A percentile compares a stretch with the other conserved stretches of the same genome.
Evolutionary conservation across 2,113 vertebrate species (phyloP).

Genomic region (Sitta europaea): DNA sequence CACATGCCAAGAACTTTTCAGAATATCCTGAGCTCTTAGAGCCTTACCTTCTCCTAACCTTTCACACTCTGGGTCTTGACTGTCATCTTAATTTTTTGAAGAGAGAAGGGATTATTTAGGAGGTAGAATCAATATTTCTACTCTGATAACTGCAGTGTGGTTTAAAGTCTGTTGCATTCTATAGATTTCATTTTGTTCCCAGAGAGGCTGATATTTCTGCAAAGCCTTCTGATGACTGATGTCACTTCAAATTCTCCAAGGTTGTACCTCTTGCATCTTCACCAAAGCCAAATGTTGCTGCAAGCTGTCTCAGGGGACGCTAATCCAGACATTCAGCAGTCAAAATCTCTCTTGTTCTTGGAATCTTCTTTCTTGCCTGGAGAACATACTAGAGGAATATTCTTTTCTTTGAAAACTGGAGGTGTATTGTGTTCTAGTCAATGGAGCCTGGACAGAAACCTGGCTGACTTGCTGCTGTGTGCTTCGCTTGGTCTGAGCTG

Average conservation of each 20-base stretch:
- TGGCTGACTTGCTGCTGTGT: background rate
- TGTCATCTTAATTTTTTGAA: background rate
- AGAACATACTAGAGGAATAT: background rate
- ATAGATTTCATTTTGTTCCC: background rate
- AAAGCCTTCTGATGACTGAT: background rate
- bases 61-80: background rate
- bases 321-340: background rate
- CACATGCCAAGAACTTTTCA: background rate
- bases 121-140: background rate
- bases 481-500: background rate
- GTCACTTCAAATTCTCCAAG: background rate
- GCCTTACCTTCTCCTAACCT: background rate
- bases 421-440: background rate
- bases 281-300: background rate
- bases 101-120: background rate
- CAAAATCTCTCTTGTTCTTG: background rate
- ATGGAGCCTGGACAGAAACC: background rate
- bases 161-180: background rate
- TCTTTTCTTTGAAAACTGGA: background rate
- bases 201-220: background rate
- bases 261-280: background rate
- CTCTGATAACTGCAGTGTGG: background rate
- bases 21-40: background rate
- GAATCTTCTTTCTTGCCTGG: background rate
- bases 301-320: background rate